Percentiles rank a stretch among this genome's conserved stretches.
phyloP scores from a whole-genome alignment of 2,113 vertebrate genomes.

The Tupaia chinensis region DNA sequence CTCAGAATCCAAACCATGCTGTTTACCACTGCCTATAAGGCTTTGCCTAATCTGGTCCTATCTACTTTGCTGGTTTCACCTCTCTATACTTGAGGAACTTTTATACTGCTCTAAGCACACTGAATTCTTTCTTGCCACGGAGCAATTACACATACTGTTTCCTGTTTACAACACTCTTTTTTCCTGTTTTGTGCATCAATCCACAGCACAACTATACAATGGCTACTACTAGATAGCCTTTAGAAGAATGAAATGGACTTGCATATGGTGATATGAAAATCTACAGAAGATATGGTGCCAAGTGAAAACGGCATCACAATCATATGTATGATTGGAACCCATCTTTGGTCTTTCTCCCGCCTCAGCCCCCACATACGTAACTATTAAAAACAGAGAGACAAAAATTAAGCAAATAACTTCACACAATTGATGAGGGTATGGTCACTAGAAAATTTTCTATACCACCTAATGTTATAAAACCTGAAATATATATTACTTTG shows the following conservation, averaged over 20 bases:
- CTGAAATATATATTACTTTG: neutral
- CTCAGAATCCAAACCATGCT: conserved; percentile 39
- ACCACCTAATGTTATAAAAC: conserved; percentile 52
- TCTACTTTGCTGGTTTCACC: neutral
- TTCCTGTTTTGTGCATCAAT: neutral
- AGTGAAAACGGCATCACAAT: conserved; percentile 9
- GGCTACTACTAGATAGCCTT: neutral
- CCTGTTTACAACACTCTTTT: neutral
- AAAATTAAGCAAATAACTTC: conserved; percentile 31
- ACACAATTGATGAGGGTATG: neutral
- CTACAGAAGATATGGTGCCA: neutral
- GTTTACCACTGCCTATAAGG: neutral
- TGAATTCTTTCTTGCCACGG: neutral
- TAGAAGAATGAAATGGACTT: conserved; percentile 37
- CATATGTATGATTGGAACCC: neutral
- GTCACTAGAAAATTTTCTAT: conserved; percentile 46
- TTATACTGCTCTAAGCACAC: neutral
- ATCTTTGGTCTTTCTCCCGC: neutral
- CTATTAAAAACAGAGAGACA: neutral
- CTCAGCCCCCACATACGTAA: neutral
- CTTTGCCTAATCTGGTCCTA: conserved; percentile 21
- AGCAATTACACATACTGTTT: neutral
- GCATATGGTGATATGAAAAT: neutral
- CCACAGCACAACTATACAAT: neutral
- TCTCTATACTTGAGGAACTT: conserved; percentile 8